Evolutionary conservation across 2,797 vertebrate genomes (phyloP).

Genomic region (Catostomus latipinnis): DNA sequence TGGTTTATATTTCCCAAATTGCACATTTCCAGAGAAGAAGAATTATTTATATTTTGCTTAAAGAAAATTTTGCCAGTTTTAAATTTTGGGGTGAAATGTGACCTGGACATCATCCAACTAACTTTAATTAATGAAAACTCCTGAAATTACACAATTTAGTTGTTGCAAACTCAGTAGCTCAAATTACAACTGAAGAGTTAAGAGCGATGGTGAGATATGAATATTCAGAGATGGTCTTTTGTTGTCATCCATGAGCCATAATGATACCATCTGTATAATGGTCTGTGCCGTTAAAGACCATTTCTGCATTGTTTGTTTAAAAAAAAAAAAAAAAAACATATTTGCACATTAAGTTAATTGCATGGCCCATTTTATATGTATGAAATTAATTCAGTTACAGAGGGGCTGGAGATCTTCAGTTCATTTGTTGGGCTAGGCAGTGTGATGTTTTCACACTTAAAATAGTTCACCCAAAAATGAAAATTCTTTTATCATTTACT

Average conservation of each 20-base stretch:
- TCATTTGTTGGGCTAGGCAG: neutral
- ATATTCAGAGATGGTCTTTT: constrained; percentile 44
- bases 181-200: neutral
- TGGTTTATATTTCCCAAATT: too few relatives aligned
- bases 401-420: neutral
- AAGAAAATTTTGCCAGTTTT: too few relatives aligned
- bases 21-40: too few relatives aligned
- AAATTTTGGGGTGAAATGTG: too few relatives aligned
- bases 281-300: constrained; percentile 21
- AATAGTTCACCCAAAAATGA: neutral
- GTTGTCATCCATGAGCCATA: constrained; percentile 46
- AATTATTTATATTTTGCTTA: too few relatives aligned
- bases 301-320: constrained; percentile 21
- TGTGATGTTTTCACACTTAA: constrained; percentile 4
- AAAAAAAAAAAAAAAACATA: constrained; percentile 20
- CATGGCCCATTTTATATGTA: constrained; percentile 28
- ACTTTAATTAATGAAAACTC: neutral
- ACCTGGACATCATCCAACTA: neutral
- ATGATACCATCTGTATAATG: neutral
- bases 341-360: constrained; percentile 43
- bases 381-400: constrained; percentile 19
- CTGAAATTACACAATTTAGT: constrained; percentile 1
- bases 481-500: too few relatives aligned
- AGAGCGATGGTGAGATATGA: constrained; percentile 33
- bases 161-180: neutral